Percentiles rank a stretch among this genome's conserved stretches.
Conservation (phyloP, 2,113 vertebrate genomes). For the Empidonax alnorum region DNA sequence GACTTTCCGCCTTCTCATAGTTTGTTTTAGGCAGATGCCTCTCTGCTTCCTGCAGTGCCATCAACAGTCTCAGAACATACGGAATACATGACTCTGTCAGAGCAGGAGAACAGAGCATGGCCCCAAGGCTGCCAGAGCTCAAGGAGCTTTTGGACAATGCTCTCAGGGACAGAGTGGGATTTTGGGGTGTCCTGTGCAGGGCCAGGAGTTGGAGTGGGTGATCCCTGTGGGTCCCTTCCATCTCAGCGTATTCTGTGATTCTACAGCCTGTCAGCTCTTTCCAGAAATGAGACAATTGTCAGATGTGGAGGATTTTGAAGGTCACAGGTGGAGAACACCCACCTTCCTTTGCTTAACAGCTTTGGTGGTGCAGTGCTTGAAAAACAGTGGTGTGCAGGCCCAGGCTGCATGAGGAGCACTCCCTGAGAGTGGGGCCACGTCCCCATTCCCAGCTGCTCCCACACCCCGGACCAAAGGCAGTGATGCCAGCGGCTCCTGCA, state of each 20-base stretch:
- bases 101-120: not conserved
- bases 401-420: not conserved
- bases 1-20: not conserved
- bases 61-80: not conserved
- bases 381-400: accelerated
- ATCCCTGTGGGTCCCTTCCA: not conserved
- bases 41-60: not conserved
- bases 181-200: not conserved
- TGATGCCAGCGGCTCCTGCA: accelerated
- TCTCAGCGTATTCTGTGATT: not conserved
- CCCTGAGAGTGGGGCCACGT: accelerated
- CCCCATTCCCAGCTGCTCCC: not conserved
- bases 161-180: not conserved
- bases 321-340: not conserved
- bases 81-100: not conserved
- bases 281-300: not conserved
- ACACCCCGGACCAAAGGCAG: accelerated
- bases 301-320: not conserved
- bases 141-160: accelerated
- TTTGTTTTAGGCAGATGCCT: not conserved
- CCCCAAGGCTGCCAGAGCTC: not conserved
- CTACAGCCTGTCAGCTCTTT: not conserved
- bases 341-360: not conserved
- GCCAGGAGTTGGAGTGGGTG: not conserved
- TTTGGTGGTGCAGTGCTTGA: not conserved